phyloP scores from a whole-genome alignment of 1,140 invertebrate genomes.

The Scaptomyza montana region DNA sequence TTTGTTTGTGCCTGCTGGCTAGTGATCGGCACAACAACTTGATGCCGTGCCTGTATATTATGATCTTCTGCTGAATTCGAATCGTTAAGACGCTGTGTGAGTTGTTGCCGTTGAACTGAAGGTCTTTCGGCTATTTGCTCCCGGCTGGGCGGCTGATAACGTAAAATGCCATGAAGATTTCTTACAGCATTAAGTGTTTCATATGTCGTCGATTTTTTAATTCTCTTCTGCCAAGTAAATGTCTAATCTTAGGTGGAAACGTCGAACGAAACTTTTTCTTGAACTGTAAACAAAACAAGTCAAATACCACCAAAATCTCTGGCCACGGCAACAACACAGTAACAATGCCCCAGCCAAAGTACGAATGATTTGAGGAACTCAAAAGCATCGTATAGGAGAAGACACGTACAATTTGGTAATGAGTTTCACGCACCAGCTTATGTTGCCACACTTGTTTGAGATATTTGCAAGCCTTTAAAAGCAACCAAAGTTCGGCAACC shows the following conservation, averaged over 20 bases:
- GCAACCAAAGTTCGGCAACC: conserved; percentile 1
- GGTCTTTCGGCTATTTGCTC: too few relatives aligned
- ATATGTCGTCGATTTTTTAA: not conserved
- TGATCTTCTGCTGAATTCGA: too few relatives aligned
- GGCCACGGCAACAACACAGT: conserved; percentile 2
- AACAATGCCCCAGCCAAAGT: conserved; percentile 4
- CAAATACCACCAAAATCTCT: conserved; percentile 6
- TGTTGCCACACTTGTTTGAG: not conserved
- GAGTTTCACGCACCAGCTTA: not conserved
- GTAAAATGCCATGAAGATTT: not conserved
- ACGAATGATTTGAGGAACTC: conserved; percentile 5
- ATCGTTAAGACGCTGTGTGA: too few relatives aligned
- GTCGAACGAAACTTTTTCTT: not conserved
- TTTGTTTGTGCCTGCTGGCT: too few relatives aligned
- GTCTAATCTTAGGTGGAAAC: not conserved
- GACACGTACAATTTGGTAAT: not conserved
- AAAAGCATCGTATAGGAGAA: conserved; percentile 16
- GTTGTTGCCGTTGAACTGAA: too few relatives aligned
- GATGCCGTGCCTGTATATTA: too few relatives aligned
- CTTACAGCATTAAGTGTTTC: too few relatives aligned
- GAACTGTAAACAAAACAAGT: not conserved
- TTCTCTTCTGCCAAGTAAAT: not conserved
- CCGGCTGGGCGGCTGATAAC: not conserved
- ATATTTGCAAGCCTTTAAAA: not conserved
- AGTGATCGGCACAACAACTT: too few relatives aligned